Conservation (phyloP, 1,140 invertebrate genomes). For the Drosophila santomea region DNA sequence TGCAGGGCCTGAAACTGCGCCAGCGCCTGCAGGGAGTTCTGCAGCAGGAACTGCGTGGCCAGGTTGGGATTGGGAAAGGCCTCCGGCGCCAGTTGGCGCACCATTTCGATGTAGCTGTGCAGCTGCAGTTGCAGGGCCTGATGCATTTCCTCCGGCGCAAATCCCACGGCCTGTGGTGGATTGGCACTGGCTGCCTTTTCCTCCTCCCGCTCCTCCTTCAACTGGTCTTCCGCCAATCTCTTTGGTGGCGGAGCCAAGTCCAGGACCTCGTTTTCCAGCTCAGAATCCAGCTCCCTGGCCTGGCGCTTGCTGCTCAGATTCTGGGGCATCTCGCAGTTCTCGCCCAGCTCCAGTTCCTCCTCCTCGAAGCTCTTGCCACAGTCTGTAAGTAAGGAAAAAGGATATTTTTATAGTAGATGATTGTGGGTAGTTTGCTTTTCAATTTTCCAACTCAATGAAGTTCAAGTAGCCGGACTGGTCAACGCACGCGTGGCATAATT, state of each 20-base stretch:
- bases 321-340: conserved; percentile 58
- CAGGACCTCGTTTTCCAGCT: conserved; percentile 65
- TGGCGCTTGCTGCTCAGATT: conserved; percentile 76
- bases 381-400: conserved; percentile 56
- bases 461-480: conserved; percentile 65
- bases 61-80: conserved; percentile 71
- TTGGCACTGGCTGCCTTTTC: conserved; percentile 1
- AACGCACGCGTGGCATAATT: conserved; percentile 65
- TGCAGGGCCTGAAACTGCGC: conserved; percentile 92
- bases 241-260: conserved; percentile 71
- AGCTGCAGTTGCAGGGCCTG: conserved; percentile 81
- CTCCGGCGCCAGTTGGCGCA: conserved; percentile 73
- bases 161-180: conserved; percentile 42
- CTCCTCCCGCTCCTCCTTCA: conserved; percentile 15
- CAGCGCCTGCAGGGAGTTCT: conserved; percentile 88
- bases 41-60: conserved; percentile 76
- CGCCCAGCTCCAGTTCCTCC: conserved; percentile 48
- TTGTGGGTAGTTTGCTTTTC: conserved; percentile 69
- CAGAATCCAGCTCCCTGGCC: conserved; percentile 46
- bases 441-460: conserved; percentile 84
- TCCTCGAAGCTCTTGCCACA: conserved; percentile 68
- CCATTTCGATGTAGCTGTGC: conserved; percentile 83
- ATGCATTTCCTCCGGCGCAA: conserved; percentile 73
- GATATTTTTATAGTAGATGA: conserved; percentile 38
- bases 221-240: conserved; percentile 25